These are phyloP conservation scores for Eudemis profundana DNA, from an alignment of 2,888 invertebrate species.

Conservation along the genomic window DNA sequence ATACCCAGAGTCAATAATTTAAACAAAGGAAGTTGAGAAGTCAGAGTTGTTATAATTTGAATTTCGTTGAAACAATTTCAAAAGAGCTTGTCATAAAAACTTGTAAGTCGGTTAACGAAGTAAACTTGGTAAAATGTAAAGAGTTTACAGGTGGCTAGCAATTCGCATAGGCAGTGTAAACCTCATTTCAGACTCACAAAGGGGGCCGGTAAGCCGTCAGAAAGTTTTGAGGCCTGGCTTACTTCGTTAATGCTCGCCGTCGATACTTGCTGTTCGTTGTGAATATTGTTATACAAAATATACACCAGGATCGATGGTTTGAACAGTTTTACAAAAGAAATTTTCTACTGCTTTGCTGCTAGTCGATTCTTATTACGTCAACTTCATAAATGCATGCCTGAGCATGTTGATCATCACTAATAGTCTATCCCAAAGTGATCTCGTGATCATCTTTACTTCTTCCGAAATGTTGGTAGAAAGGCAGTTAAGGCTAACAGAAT, in stretches of 20 bases:
- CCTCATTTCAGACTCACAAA: constrained; percentile 54
- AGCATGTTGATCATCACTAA: no score
- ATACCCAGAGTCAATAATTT: constrained; percentile 37
- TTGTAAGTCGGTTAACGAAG: constrained; percentile 41
- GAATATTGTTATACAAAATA: constrained; percentile 21
- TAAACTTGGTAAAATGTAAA: constrained; percentile 37
- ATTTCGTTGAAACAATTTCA: constrained; percentile 42
- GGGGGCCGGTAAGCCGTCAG: constrained; percentile 49
- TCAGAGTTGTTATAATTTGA: constrained; percentile 39
- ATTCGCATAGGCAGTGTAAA: constrained; percentile 47
- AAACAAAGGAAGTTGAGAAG: constrained; percentile 38
- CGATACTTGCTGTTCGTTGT: constrained; percentile 38
- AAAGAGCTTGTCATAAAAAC: constrained; percentile 44
- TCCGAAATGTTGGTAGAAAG: no score
- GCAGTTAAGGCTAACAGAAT: no score
- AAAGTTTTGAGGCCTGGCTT: constrained; percentile 48
- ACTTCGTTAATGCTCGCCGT: constrained; percentile 43
- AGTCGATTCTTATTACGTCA: no score
- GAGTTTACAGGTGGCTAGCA: constrained; percentile 45
- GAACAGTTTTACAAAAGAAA: not conserved
- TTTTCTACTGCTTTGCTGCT: not conserved
- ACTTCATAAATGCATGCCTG: no score
- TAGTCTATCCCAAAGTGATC: no score
- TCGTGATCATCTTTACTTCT: no score
- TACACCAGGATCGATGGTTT: not conserved